Percentiles rank a stretch among this genome's conserved stretches.
These are phyloP conservation scores for Lepas anatifera DNA, from an alignment of 2,888 invertebrate species.

Conservation along the genomic window DNA sequence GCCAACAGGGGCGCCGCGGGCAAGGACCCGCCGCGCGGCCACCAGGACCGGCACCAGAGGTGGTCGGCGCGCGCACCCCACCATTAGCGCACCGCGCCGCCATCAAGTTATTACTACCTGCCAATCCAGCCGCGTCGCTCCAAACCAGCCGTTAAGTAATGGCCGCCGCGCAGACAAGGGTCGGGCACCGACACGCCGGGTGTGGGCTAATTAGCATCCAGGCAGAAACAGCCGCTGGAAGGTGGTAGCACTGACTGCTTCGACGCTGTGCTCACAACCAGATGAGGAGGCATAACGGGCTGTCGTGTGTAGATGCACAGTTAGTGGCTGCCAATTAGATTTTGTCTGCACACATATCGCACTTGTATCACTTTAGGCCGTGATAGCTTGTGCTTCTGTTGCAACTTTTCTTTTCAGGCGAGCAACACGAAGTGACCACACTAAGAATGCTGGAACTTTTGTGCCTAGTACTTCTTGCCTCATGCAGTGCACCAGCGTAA, in stretches of 20 bases:
- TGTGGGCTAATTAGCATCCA: background rate
- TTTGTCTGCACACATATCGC: too few relatives aligned
- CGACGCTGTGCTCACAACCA: too few relatives aligned
- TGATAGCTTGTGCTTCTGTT: too few relatives aligned
- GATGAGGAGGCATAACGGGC: too few relatives aligned
- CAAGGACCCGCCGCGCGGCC: background rate
- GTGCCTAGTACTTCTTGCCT: too few relatives aligned
- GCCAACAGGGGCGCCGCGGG: background rate
- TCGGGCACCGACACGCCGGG: background rate
- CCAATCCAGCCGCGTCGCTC: background rate
- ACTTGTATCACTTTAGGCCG: too few relatives aligned
- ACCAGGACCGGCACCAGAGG: background rate
- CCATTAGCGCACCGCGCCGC: background rate
- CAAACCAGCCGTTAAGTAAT: background rate
- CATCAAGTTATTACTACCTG: slow-evolving; percentile 3
- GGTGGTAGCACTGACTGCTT: background rate
- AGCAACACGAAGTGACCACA: too few relatives aligned
- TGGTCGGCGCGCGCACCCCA: background rate
- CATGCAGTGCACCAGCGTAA: too few relatives aligned
- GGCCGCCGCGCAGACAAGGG: background rate
- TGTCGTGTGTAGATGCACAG: too few relatives aligned
- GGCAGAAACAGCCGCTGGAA: background rate
- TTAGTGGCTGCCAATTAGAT: too few relatives aligned
- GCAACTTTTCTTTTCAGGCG: too few relatives aligned
- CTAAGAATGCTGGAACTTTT: too few relatives aligned